These are phyloP conservation scores for Crotalus horridus DNA, from an alignment of 2,113 vertebrate genomes.

Conservation along the genomic window DNA sequence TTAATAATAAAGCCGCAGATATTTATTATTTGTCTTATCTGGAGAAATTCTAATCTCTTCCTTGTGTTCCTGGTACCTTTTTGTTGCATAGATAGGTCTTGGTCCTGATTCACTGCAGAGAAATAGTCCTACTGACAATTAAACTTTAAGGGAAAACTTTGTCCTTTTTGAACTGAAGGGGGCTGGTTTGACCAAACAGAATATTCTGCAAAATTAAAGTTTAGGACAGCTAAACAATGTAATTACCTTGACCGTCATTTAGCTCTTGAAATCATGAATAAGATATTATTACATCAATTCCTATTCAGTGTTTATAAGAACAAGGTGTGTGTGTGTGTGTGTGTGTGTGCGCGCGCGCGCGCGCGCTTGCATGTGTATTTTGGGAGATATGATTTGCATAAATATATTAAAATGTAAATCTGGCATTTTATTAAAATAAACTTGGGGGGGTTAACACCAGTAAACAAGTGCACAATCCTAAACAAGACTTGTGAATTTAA, in stretches of 20 bases:
- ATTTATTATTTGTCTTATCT: background rate
- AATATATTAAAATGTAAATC: background rate
- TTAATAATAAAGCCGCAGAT: no score
- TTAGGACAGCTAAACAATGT: background rate
- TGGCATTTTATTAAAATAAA: background rate
- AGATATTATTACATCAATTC: background rate
- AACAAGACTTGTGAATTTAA: background rate
- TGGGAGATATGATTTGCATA: background rate
- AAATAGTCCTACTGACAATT: background rate
- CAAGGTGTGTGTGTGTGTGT: background rate
- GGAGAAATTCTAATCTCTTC: background rate
- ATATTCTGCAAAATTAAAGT: background rate
- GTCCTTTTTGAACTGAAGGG: background rate
- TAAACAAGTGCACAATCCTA: background rate
- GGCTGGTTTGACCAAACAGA: background rate
- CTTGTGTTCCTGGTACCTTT: background rate
- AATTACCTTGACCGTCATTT: background rate
- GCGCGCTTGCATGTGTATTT: background rate
- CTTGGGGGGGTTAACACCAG: background rate
- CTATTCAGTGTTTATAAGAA: background rate
- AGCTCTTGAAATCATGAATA: background rate
- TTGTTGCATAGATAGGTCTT: background rate
- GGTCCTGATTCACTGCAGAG: background rate
- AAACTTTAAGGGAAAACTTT: background rate
- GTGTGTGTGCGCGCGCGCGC: accelerated